These are phyloP conservation scores for Watsonalla binaria DNA, from an alignment of 2,888 invertebrate species.

Conservation along the genomic window DNA sequence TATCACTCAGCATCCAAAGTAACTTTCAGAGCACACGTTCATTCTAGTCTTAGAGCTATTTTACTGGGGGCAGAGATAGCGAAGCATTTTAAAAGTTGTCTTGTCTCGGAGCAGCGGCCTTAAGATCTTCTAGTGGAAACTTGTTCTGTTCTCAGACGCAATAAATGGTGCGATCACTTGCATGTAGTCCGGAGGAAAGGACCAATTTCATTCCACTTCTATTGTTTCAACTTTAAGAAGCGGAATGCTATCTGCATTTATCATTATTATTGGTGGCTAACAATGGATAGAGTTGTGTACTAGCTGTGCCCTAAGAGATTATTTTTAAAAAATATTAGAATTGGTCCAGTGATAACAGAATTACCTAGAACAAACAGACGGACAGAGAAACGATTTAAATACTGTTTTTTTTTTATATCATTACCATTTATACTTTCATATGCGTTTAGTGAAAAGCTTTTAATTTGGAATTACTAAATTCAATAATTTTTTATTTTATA, in stretches of 20 bases:
- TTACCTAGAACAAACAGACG: too few species aligned
- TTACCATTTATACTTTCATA: too few species aligned
- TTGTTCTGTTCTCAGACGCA: constrained; percentile 62
- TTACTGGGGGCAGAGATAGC: constrained; percentile 28
- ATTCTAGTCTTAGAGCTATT: constrained; percentile 23
- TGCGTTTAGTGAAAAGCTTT: too few species aligned
- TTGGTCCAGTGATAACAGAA: too few species aligned
- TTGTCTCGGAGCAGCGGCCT: constrained; percentile 49
- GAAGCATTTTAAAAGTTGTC: constrained; percentile 65
- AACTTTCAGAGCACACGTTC: constrained; percentile 19
- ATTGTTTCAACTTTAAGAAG: constrained; percentile 14
- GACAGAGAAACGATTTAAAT: too few species aligned
- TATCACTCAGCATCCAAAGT: constrained; percentile 10
- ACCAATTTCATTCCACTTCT: constrained; percentile 47
- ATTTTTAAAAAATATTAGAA: too few species aligned
- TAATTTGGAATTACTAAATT: too few species aligned
- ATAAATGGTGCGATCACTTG: constrained; percentile 68
- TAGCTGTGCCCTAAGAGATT: neutral
- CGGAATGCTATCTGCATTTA: constrained; percentile 3
- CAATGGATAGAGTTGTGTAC: neutral
- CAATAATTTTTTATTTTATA: too few species aligned
- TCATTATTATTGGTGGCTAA: neutral
- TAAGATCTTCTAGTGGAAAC: constrained; percentile 53
- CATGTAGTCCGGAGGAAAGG: constrained; percentile 47
- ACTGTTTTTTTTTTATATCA: too few species aligned